Evolutionary conservation across 1,140 invertebrate genomes (phyloP).

Genomic region (Drosophila bocqueti): DNA sequence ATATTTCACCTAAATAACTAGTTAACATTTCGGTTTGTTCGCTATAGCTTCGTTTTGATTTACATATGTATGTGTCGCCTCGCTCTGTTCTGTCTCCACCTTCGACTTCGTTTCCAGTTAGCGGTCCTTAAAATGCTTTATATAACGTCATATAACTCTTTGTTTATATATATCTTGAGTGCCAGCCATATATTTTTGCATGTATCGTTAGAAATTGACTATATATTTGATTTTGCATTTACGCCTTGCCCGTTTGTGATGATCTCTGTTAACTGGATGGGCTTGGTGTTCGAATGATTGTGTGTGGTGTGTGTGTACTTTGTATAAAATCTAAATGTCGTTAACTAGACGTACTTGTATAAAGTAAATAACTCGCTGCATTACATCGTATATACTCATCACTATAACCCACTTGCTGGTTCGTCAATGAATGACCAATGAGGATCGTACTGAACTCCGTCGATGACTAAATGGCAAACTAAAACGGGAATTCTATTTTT

Average conservation of each 20-base stretch:
- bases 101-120: conserved; percentile 23
- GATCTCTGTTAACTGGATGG: conserved; percentile 40
- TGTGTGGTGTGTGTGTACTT: conserved; percentile 36
- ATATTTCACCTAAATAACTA: conserved; percentile 84
- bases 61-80: conserved; percentile 48
- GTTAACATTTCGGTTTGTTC: conserved; percentile 78
- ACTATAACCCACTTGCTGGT: conserved; percentile 10
- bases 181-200: conserved; percentile 51
- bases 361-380: conserved; percentile 80
- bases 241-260: conserved; percentile 50
- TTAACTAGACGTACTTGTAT: conserved; percentile 75
- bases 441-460: conserved; percentile 8
- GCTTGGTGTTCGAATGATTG: conserved; percentile 27
- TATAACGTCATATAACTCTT: conserved; percentile 61
- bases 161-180: conserved; percentile 51
- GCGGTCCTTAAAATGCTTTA: conserved; percentile 53
- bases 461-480: conserved; percentile 32
- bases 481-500: conserved; percentile 14
- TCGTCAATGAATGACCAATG: conserved; percentile 12
- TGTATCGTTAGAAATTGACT: conserved; percentile 73
- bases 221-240: conserved; percentile 74
- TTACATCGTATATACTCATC: conserved; percentile 59
- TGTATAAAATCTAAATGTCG: conserved; percentile 81
- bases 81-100: conserved; percentile 30
- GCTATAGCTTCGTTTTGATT: conserved; percentile 54